phyloP scores from a whole-genome alignment of 2,797 vertebrate genomes.

The Phyllotis vaccarum region DNA sequence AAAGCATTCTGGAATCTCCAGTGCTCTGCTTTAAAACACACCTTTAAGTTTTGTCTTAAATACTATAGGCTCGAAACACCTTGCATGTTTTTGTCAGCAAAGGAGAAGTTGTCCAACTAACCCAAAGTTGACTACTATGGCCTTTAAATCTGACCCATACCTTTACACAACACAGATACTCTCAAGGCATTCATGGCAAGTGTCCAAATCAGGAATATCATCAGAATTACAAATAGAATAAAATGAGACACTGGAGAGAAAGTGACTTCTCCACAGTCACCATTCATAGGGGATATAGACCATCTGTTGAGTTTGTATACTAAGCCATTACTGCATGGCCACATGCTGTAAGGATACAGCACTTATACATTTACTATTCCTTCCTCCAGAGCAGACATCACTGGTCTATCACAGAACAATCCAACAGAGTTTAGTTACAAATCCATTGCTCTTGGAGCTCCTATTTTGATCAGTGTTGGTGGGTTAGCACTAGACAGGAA shows the following conservation, averaged over 20 bases:
- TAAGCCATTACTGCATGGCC: background rate
- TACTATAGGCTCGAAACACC: background rate
- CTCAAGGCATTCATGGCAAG: background rate
- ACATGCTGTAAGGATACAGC: background rate
- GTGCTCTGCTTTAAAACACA: background rate
- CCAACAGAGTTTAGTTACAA: background rate
- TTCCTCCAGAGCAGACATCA: background rate
- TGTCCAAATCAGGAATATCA: background rate
- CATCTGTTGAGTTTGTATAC: background rate
- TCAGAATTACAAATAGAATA: background rate
- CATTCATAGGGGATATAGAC: background rate
- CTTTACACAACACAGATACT: background rate
- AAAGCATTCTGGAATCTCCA: background rate
- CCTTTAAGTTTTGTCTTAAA: slow-evolving; percentile 59
- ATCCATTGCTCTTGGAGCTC: background rate
- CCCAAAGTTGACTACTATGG: background rate
- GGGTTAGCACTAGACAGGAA: background rate
- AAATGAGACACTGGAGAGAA: background rate
- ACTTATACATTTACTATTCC: background rate
- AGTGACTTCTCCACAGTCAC: background rate
- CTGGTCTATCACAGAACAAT: background rate
- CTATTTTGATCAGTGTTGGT: background rate
- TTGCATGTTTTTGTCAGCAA: slow-evolving; percentile 11
- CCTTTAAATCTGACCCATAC: background rate
- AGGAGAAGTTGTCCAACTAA: background rate